Evolutionary conservation across 1,140 invertebrate genomes (phyloP).

Genomic region (Aphis craccivora): DNA sequence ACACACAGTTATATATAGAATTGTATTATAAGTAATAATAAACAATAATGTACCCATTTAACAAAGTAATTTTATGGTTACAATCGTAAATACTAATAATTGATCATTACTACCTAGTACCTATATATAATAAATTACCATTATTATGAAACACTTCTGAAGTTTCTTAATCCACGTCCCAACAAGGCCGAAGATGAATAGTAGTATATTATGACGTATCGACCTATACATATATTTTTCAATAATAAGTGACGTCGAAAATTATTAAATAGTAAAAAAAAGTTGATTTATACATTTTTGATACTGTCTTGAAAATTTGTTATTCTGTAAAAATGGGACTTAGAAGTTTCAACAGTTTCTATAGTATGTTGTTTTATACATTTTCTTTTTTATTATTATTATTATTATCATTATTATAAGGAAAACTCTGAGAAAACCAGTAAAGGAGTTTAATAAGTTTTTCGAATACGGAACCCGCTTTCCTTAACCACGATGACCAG

Average conservation of each 20-base stretch:
- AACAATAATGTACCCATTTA: neutral
- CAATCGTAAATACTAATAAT: neutral
- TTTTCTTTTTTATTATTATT: neutral
- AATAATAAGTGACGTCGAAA: neutral
- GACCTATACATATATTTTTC: neutral
- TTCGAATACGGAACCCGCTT: neutral
- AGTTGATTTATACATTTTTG: neutral
- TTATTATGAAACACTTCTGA: neutral
- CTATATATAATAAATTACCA: neutral
- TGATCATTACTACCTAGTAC: neutral
- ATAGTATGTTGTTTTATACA: neutral
- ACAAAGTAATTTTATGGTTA: neutral
- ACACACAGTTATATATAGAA: no score
- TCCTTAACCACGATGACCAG: neutral
- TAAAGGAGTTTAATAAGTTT: conserved; percentile 36
- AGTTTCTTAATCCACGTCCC: neutral
- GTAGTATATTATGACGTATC: neutral
- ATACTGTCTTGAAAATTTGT: neutral
- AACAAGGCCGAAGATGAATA: neutral
- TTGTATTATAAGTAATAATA: neutral
- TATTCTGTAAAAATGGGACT: neutral
- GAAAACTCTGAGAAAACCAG: neutral
- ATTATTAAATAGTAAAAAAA: neutral
- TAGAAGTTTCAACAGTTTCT: neutral
- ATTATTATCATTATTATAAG: neutral